These are phyloP conservation scores for Parnassius mnemosyne DNA, from an alignment of 2,888 invertebrate genomes.

Conservation along the genomic window DNA sequence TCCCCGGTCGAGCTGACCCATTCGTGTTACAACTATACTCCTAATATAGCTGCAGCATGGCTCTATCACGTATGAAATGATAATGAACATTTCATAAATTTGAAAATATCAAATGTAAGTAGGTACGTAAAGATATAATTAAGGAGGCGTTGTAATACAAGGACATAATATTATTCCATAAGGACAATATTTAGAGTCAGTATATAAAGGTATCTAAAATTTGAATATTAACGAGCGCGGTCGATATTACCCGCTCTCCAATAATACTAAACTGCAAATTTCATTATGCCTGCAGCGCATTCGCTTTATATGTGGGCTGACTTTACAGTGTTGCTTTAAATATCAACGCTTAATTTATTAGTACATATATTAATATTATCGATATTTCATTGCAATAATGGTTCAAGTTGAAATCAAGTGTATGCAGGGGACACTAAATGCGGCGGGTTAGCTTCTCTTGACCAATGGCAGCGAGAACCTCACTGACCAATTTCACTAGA, in stretches of 20 bases:
- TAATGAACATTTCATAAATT: too few relatives aligned
- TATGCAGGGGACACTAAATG: slow-evolving; percentile 39
- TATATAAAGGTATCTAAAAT: slow-evolving; percentile 31
- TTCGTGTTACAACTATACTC: too few relatives aligned
- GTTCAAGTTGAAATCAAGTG: slow-evolving; percentile 42
- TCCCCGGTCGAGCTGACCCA: too few relatives aligned
- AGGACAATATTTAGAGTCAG: slow-evolving; percentile 8
- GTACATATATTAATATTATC: slow-evolving; percentile 51
- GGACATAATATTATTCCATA: not conserved
- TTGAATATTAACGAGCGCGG: slow-evolving; percentile 41
- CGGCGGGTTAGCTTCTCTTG: slow-evolving; percentile 38
- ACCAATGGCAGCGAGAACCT: slow-evolving; percentile 46
- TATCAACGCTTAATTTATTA: slow-evolving; percentile 60
- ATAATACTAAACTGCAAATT: slow-evolving; percentile 66
- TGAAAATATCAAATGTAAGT: too few relatives aligned
- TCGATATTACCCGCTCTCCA: slow-evolving; percentile 31
- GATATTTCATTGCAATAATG: slow-evolving; percentile 60
- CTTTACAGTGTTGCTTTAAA: slow-evolving; percentile 59
- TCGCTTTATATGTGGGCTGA: slow-evolving; percentile 43
- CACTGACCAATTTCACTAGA: slow-evolving; percentile 17
- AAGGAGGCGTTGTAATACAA: too few relatives aligned
- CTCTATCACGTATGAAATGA: too few relatives aligned
- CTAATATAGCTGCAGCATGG: too few relatives aligned
- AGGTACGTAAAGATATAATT: too few relatives aligned
- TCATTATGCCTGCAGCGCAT: slow-evolving; percentile 55